A percentile compares a stretch with the other conserved stretches of the same genome.
phyloP scores from a whole-genome alignment of 2,888 invertebrate species.

The Lamellibrachia satsuma region DNA sequence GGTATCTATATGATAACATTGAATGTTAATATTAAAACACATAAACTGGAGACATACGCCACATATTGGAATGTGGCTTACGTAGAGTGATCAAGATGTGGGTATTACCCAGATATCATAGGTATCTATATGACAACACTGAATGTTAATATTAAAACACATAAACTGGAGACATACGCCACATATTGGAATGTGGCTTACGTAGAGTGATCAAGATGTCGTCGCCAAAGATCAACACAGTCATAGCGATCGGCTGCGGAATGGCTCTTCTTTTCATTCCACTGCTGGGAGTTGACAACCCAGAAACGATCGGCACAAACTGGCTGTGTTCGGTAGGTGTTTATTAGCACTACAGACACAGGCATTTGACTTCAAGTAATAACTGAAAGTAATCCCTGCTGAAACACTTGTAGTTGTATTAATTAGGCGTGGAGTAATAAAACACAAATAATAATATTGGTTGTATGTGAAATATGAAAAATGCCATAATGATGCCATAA shows the following conservation, averaged over 20 bases:
- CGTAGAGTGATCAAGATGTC: conserved; percentile 33
- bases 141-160: background rate
- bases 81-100: conserved; percentile 30
- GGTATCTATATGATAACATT: too few relatives aligned
- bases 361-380: background rate
- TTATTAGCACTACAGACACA: background rate
- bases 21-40: too few relatives aligned
- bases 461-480: too few relatives aligned
- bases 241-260: conserved; percentile 30
- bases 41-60: background rate
- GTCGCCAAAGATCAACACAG: conserved; percentile 30
- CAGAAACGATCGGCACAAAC: background rate
- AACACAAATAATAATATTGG: too few relatives aligned
- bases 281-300: conserved; percentile 17
- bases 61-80: background rate
- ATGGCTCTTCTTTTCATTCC: conserved; percentile 21
- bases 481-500: too few relatives aligned
- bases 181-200: background rate
- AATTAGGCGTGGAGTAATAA: too few relatives aligned
- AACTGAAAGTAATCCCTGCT: background rate
- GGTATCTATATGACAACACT: too few relatives aligned
- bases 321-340: conserved; percentile 21
- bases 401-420: too few relatives aligned
- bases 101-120: too few relatives aligned
- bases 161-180: background rate